Evolutionary conservation across 37 sponge, comb jelly and placozoan genomes (phyloP), one percentile per base, ranked within the genome.

Genomic region (Spongilla lacustris): DNA sequence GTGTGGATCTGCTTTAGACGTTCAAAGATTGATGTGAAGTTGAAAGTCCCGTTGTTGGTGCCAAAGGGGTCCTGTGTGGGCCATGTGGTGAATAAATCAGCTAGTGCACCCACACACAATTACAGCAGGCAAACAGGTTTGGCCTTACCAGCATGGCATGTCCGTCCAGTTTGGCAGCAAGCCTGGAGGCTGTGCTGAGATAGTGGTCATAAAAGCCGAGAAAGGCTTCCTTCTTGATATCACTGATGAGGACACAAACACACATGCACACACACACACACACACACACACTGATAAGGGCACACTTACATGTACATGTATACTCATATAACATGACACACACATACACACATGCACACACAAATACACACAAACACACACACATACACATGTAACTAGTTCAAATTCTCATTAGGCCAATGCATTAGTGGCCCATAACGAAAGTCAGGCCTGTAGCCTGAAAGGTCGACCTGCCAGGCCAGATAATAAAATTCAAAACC

Each of bases 1-100:
- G 58, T 17, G 21, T 58, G 58, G 58, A 58, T 58, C 21, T 17
- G 58, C 49, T 80, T 73, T 31, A 93, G 76, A 74, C 88, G 90
- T n/a, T 75, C 31, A 17, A 70, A 29, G 22, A 90, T 69, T 10
- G 29, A 38, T 34, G 33, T 32, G 34, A 93, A 87, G 68, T 84
- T 69, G 67, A 93, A 93, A 4, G 36, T 87, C 0, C 94, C 94
- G 50, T 85, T 84, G 85, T 90, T 93, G 78, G 75, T 66, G 34
- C 73, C 72, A 74, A 90, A 90, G 17, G 94, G 94, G 83, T 93
- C 94, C 94, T 93, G 68, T 13, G 36, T 8, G 21, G 26, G 10
- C 36, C 49, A 23, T 38, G 29, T 48, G 41, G 22, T 14, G 68
- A 77, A 1, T 6, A 10, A 34, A 8, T 3, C 9, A 29, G 27